Base-by-base conservation (phyloP, 2,797 vertebrate genomes). In the Benthosema pterotum region DNA sequence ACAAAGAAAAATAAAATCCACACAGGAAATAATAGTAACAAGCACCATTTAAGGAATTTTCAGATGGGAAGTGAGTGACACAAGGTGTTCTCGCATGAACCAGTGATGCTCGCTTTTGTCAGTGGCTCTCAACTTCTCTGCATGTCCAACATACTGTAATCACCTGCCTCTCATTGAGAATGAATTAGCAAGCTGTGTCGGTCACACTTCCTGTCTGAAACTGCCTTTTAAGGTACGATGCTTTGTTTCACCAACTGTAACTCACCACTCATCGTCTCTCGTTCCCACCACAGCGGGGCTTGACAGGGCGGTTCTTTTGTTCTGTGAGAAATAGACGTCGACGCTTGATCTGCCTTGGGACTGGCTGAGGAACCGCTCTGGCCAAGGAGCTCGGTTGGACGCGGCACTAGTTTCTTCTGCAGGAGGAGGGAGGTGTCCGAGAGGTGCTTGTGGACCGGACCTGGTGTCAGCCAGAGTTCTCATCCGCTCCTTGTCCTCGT, bases 401-500 rank as follows among this genome's bases (percentile, higher is more conserved):
- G 76, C 52, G 22, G n/a, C 4, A 12, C 19, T n/a, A 16, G 51
- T 13, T 18, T 61, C 67, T 51, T 45, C 25, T n/a, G 3, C 28
- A 32, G 11, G 47, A 13, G 48, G 79, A 67, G 77, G 76, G 62
- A 65, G 66, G 11, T n/a, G 50, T 1, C 64, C 50, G 75, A 60
- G 51, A 18, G 8, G 15, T n/a, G 18, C 17, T 17, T 45, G 3
- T 46, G 45, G 45, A 15, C 45, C 14, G 43, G 55, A 42, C 3
- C 59, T 2, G 22, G 63, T 25, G 19, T 61, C 63, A 42, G 47
- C 45, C 50, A 71, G 13, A 28, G 55, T 69, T 68, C 64, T 91
- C 82, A 90, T 83, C 57, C 78, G 87, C 71, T 85, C 77, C 67
- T 91, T 93, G 67, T 90, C 90, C 69, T 91, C 89, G 5, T 91